phyloP scores from a whole-genome alignment of 1,140 invertebrate genomes.

The Eufriesea mexicana region DNA sequence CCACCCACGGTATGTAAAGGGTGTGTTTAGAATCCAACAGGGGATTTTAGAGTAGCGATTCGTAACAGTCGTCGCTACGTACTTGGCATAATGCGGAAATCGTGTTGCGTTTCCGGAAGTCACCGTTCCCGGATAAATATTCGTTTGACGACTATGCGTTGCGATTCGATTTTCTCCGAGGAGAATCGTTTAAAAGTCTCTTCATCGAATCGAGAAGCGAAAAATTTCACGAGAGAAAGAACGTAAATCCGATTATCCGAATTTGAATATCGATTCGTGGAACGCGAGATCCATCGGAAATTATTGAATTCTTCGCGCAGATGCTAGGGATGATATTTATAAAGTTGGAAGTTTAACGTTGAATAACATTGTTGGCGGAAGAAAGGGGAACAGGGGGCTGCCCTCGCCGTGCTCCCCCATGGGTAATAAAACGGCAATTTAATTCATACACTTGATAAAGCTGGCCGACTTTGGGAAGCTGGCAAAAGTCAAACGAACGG shows the following conservation, averaged over 20 bases:
- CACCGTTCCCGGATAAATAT: slow-evolving; percentile 52
- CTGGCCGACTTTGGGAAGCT: slow-evolving; percentile 59
- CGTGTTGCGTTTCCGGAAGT: slow-evolving; percentile 74
- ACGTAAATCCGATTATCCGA: no score
- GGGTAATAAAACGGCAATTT: slow-evolving; percentile 83
- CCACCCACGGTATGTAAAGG: slow-evolving; percentile 71
- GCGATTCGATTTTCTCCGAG: not conserved
- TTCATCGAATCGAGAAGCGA: no score
- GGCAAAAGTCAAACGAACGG: slow-evolving; percentile 70
- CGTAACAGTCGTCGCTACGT: slow-evolving; percentile 73
- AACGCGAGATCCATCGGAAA: no score
- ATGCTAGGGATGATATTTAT: slow-evolving; percentile 1
- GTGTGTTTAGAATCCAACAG: slow-evolving; percentile 70
- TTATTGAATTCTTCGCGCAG: no score
- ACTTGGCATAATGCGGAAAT: slow-evolving; percentile 76
- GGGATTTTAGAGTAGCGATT: slow-evolving; percentile 72
- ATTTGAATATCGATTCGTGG: no score
- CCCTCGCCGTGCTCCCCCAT: slow-evolving; percentile 66
- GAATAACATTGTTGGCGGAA: slow-evolving; percentile 49
- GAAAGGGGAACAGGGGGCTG: slow-evolving; percentile 32
- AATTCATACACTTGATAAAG: slow-evolving; percentile 82
- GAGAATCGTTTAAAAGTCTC: no score
- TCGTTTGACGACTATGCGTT: slow-evolving; percentile 7
- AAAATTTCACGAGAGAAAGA: no score
- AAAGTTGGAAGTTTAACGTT: slow-evolving; percentile 37